These are phyloP conservation scores for Drosophila silvestris DNA, from an alignment of 2,888 invertebrate genomes.

Conservation along the genomic window DNA sequence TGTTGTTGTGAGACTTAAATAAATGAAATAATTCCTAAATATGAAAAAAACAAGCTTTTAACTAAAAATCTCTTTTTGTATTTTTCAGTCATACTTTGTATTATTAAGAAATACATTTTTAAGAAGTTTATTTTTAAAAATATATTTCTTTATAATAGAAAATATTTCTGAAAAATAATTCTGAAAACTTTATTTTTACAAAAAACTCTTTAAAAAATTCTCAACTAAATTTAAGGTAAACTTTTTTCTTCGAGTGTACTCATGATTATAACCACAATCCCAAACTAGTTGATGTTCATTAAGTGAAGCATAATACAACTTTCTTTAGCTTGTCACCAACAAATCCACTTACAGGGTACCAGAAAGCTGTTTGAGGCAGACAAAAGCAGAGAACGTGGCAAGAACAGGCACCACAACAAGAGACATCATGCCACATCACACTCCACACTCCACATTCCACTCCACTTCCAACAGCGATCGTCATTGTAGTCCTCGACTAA, in stretches of 20 bases:
- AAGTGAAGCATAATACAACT: background rate
- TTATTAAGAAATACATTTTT: background rate
- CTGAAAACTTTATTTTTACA: too few species aligned
- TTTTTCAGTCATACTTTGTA: background rate
- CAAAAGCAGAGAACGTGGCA: conserved; percentile 35
- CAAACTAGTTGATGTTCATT: background rate
- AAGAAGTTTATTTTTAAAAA: background rate
- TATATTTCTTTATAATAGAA: background rate
- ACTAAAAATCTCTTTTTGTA: background rate
- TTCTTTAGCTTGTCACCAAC: background rate
- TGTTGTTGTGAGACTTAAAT: background rate
- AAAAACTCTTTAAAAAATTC: too few species aligned
- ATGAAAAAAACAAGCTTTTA: background rate
- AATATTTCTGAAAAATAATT: background rate
- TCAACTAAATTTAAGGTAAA: background rate
- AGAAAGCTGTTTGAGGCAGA: conserved; percentile 20
- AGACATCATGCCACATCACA: conserved; percentile 8
- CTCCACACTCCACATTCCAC: conserved; percentile 6
- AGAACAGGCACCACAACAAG: conserved; percentile 13
- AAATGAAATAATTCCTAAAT: background rate
- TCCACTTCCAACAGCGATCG: conserved; percentile 20
- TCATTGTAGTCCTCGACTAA: conserved; percentile 23
- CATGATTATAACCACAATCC: background rate
- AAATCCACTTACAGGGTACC: conserved; percentile 24
- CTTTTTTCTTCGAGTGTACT: background rate